Evolutionary conservation across 2,797 vertebrate genomes (phyloP), one percentile per base, ranked within the genome.

Genomic region (Acropternis orthonyx): DNA sequence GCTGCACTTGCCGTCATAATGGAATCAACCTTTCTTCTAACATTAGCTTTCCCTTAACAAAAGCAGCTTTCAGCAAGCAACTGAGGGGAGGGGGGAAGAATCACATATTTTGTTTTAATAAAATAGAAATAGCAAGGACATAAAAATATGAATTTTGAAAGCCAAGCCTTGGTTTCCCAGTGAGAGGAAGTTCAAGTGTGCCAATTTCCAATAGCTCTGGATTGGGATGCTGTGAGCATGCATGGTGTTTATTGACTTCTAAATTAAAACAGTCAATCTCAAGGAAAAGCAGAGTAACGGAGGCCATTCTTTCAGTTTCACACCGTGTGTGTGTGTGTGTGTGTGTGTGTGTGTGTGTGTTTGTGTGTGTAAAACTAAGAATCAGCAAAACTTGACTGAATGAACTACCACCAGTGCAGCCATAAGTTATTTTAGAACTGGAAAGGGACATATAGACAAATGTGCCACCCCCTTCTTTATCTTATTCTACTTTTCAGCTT

Each of bases 171-270:
- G 0, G 46, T 92, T 91, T 94, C 92, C 88, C 54, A 72, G 89
- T 82, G 92, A 83, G 93, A 96, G 88, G 83, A 96, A 96, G 71
- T 87, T 94, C 27, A 87, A 82, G 54, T 74, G 71, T 85, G 95
- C 94, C 90, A 93, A 9, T 95, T 96, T 95, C 83, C 95, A 95
- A 90, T 48, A 85, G 83, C 72, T 95, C 72, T 83, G 75, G 30
- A 48, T 87, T 94, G 77, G 89, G 88, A 95, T 92, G 93, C 92
- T 95, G 95, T 89, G 81, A 91, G 93, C 46, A 77, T 62, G 71
- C 65, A 93, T 87, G 54, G 92, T 94, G 95, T 96, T 97, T 96
- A 96, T 95, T 93, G 95, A 95, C 92, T 95, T 94, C 92, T 88
- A 96, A 93, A 97, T 95, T 93, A 95, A 92, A 94, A 92, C 90